These are phyloP conservation scores for Drosophila mulleri DNA, from an alignment of 2,888 invertebrate species.

Conservation along the genomic window DNA sequence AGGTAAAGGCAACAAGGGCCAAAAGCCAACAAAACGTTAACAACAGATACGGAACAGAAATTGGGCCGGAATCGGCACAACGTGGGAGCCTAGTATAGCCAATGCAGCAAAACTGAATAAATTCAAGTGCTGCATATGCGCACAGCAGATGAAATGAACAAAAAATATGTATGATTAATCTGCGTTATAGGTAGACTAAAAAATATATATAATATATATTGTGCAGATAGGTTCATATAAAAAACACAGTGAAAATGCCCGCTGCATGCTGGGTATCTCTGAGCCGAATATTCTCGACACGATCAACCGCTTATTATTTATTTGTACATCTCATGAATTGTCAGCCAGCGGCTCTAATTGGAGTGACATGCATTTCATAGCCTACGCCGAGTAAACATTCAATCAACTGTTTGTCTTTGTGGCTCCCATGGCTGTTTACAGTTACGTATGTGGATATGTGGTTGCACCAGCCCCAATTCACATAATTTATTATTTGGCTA, in stretches of 20 bases:
- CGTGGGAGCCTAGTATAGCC: background rate
- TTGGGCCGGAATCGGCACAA: background rate
- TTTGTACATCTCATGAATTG: constrained; percentile 6
- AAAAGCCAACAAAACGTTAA: constrained; percentile 24
- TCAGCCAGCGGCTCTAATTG: constrained; percentile 6
- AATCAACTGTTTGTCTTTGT: constrained; percentile 18
- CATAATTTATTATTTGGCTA: background rate
- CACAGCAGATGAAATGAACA: background rate
- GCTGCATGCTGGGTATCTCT: background rate
- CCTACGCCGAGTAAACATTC: constrained; percentile 4
- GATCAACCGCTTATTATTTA: background rate
- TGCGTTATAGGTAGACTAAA: background rate
- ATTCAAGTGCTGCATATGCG: background rate
- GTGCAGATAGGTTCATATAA: background rate
- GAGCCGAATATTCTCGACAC: background rate
- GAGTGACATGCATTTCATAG: constrained; percentile 2
- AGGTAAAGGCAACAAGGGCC: constrained; percentile 34
- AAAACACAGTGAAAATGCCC: background rate
- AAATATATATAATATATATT: background rate
- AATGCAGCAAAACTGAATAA: background rate
- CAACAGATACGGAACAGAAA: constrained; percentile 12
- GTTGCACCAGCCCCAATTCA: background rate
- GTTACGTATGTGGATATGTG: background rate
- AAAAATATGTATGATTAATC: background rate
- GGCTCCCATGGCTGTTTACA: background rate